These are phyloP conservation scores for Sterna hirundo DNA, from an alignment of 2,113 vertebrate genomes.

Conservation along the genomic window DNA sequence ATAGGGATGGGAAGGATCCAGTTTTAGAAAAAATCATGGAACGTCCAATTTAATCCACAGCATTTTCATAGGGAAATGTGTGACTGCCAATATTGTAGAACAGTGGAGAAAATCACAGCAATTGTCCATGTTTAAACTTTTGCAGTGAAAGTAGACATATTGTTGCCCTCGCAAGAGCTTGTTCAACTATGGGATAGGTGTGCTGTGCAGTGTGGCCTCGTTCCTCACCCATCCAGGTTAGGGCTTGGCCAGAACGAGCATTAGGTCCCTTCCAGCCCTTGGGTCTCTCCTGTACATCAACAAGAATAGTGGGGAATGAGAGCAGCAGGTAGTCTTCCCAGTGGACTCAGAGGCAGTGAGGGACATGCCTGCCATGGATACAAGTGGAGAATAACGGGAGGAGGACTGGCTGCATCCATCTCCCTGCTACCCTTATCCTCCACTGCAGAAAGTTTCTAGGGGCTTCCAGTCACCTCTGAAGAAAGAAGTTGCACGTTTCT, in stretches of 20 bases:
- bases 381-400: not conserved
- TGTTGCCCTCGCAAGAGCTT: not conserved
- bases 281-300: not conserved
- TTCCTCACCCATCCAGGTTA: not conserved
- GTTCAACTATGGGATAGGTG: not conserved
- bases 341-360: rapidly evolving
- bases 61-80: not conserved
- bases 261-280: not conserved
- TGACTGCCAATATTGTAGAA: not conserved
- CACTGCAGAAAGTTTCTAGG: not conserved
- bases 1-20: not conserved
- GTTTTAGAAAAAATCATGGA: not conserved
- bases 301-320: too few species aligned
- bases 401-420: rapidly evolving
- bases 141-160: rapidly evolving
- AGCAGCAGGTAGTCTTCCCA: not conserved
- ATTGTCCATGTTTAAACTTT: not conserved
- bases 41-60: not conserved
- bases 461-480: not conserved
- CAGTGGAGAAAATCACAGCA: not conserved
- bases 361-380: rapidly evolving
- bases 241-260: not conserved
- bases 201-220: rapidly evolving
- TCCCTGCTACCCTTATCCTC: not conserved
- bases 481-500: not conserved